Percentiles rank a stretch among this genome's conserved stretches.
phyloP scores from a whole-genome alignment of 2,113 vertebrate species.

The Atrichornis clamosus region DNA sequence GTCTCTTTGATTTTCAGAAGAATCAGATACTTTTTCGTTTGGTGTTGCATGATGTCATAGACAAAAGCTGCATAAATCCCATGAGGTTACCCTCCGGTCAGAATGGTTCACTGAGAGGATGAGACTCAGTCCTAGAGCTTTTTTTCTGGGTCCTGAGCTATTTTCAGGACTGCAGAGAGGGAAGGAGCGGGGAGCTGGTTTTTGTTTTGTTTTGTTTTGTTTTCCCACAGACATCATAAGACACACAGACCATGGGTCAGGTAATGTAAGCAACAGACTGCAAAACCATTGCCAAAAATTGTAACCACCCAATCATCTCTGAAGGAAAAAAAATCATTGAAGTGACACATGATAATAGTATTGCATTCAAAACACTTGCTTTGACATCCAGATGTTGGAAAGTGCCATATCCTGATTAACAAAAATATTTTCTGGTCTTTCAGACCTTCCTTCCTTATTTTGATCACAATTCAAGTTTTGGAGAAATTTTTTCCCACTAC shows the following conservation, averaged over 20 bases:
- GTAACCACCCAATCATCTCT: conserved; percentile 43
- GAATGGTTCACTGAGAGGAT: conserved; percentile 25
- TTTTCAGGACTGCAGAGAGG: conserved; percentile 19
- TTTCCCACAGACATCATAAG: conserved; percentile 65
- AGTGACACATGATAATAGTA: conserved; percentile 65
- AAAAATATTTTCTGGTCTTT: conserved; percentile 57
- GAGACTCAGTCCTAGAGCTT: neutral
- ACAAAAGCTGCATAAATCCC: conserved; percentile 16
- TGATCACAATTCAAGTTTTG: conserved; percentile 61
- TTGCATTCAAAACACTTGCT: conserved; percentile 65
- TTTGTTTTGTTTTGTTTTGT: conserved; percentile 49
- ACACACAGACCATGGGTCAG: conserved; percentile 66
- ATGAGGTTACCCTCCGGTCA: conserved; percentile 9
- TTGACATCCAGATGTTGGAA: conserved; percentile 68
- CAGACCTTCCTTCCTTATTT: conserved; percentile 70
- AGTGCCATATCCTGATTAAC: conserved; percentile 60
- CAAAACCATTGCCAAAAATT: conserved; percentile 55
- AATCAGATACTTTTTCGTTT: conserved; percentile 11
- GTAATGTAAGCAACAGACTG: conserved; percentile 70
- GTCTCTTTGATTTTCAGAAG: conserved; percentile 15
- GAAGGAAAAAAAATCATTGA: conserved; percentile 66
- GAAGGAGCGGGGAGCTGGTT: neutral
- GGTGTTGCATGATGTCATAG: conserved; percentile 30
- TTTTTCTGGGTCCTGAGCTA: conserved; percentile 46
- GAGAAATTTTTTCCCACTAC: conserved; percentile 77